Conservation (phyloP, 92 coral and sea anemone genomes). For the Palythoa heliodiscus region DNA sequence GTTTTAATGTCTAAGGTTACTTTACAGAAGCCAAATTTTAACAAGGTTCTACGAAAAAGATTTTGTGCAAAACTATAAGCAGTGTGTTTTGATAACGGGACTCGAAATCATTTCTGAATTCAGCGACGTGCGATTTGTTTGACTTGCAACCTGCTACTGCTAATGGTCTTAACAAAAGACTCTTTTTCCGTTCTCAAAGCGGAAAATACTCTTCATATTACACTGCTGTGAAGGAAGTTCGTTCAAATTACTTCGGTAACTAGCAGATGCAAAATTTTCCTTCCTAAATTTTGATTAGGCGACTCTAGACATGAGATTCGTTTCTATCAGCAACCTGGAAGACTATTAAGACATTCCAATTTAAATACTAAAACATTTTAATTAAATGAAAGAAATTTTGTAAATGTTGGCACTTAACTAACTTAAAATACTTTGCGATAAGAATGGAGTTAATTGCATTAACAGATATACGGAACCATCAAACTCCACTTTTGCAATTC, state of each 20-base stretch:
- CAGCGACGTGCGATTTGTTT: not conserved
- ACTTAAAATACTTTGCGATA: constrained; percentile 25
- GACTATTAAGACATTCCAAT: constrained; percentile 25
- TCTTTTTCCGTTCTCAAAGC: not conserved
- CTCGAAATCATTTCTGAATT: not conserved
- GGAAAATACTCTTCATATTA: not conserved
- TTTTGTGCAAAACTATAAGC: not conserved
- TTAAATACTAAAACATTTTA: constrained; percentile 29
- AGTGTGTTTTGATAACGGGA: not conserved
- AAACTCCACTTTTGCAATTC: not conserved
- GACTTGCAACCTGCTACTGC: not conserved
- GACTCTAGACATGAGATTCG: constrained; percentile 3
- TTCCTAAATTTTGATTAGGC: not conserved
- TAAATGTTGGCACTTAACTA: constrained; percentile 23
- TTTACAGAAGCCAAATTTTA: not conserved
- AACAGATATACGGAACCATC: constrained; percentile 11
- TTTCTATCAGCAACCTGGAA: constrained; percentile 22
- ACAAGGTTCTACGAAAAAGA: no score
- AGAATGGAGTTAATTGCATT: constrained; percentile 1
- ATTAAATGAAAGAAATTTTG: constrained; percentile 28
- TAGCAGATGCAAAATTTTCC: not conserved
- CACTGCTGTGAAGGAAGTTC: not conserved
- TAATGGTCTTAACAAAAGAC: not conserved
- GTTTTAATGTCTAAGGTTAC: not conserved
- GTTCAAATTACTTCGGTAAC: not conserved